Evolutionary conservation across 1,140 invertebrate species (phyloP), one percentile per base, ranked within the genome.

Genomic region (Xylocopa sonorina): DNA sequence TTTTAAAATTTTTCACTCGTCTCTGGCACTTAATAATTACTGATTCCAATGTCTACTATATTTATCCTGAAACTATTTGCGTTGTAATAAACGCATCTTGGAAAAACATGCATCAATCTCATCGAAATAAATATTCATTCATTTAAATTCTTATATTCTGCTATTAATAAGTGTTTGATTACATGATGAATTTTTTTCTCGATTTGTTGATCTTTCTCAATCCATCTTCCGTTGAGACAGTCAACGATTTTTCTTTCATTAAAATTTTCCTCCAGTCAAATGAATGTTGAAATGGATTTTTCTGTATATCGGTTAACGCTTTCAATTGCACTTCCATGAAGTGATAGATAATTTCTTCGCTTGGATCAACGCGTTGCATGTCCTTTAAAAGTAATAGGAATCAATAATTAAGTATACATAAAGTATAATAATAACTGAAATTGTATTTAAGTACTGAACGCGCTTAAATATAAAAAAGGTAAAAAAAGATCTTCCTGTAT

Each of bases 291-390:
- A 85, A 84, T 0, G 83, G 78, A 58, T 76, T 63, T 18, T 74
- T 75, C 41, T 73, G 68, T 32, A 91, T 77, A 32, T 63, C 63
- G 9, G 74, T 55, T 46, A 90, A 16, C 7, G 82, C 74, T 46
- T 89, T 74, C 1, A 69, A 24, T 63, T 90, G 80, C 21, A 87
- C 78, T 63, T 86, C 71, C 63, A 85, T 48, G 66, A 89, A 91
- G 16, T 90, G 79, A 29, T 85, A 58, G 21, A 91, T 82, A 41
- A 90, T 87, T 68, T 89, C 75, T 55, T 90, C 85, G 3, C 88
- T 74, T 1, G 66, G 43, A 53, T 81, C 84, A 0, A 32, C 34
- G n/a, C 67, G 76, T n/a, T 57, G 18, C 14, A 53, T 27, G 0
- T 41, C 69, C 82, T 83, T 46, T 29, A 18, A 55, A 71, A 66